A percentile compares a stretch with the other conserved stretches of the same genome.
These are phyloP conservation scores for Tolypeutes matacus DNA, from an alignment of 2,797 vertebrate species.

Conservation along the genomic window DNA sequence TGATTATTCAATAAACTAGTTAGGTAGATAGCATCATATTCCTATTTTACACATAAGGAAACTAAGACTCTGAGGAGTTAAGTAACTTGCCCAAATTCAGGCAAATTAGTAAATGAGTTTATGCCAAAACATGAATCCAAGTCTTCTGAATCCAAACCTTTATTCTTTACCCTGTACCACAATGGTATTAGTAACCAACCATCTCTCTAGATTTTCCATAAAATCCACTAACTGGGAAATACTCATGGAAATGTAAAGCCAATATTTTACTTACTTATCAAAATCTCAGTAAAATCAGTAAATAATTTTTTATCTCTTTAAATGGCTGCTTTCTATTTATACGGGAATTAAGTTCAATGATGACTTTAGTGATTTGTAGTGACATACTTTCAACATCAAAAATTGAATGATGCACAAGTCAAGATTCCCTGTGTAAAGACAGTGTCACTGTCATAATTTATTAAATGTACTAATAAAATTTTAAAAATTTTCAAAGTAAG, in stretches of 20 bases:
- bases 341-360: background rate
- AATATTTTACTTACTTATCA: slow-evolving; percentile 42
- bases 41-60: slow-evolving; percentile 3
- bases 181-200: background rate
- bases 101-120: background rate
- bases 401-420: slow-evolving; percentile 12
- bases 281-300: slow-evolving; percentile 21
- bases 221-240: slow-evolving; percentile 46
- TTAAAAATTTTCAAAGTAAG: slow-evolving; percentile 37
- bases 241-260: background rate
- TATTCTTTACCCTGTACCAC: background rate
- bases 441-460: background rate
- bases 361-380: background rate
- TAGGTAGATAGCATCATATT: background rate
- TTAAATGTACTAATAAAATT: background rate
- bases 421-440: background rate
- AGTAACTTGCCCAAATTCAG: background rate
- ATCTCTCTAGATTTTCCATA: slow-evolving; percentile 41
- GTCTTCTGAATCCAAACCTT: slow-evolving; percentile 47
- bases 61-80: slow-evolving; percentile 20
- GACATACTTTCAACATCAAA: slow-evolving; percentile 27
- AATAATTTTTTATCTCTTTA: slow-evolving; percentile 30
- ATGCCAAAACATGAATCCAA: slow-evolving; percentile 44
- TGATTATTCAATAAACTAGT: background rate
- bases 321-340: background rate